Conservation (phyloP, 23 tunicate genomes). For the Clavelina lepadiformis region DNA sequence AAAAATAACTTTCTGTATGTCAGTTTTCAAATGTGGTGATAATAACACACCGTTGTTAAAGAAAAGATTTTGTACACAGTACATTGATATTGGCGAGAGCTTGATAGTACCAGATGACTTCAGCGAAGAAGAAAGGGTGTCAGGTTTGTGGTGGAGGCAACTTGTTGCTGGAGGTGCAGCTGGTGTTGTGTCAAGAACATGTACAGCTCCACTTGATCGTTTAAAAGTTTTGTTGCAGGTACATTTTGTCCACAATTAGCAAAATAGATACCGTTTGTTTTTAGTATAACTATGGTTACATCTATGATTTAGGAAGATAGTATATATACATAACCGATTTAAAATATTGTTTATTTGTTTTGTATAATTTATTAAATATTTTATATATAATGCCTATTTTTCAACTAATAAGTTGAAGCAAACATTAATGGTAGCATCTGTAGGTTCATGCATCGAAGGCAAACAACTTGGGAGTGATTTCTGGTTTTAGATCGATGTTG, state of each 20-base stretch:
- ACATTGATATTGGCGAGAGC: conserved; percentile 87
- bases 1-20: too few species aligned
- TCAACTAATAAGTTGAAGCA: too few species aligned
- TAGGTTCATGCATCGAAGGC: conserved; percentile 90
- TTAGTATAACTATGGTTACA: background rate
- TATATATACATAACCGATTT: too few species aligned
- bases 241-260: too few species aligned
- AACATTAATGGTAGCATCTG: too few species aligned
- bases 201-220: conserved; percentile 97
- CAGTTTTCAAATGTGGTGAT: too few species aligned
- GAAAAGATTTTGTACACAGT: too few species aligned
- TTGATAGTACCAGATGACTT: conserved; percentile 86
- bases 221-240: conserved; percentile 95
- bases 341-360: too few species aligned
- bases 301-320: too few species aligned
- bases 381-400: too few species aligned
- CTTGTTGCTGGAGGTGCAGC: conserved; percentile 92
- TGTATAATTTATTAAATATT: background rate
- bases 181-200: conserved; percentile 92
- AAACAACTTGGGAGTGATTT: conserved; percentile 56
- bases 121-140: conserved; percentile 76
- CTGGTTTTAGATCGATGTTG: conserved; percentile 57
- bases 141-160: conserved; percentile 78
- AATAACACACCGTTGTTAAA: too few species aligned
- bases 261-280: too few species aligned